Base-by-base conservation (phyloP, 92 coral and sea anemone genomes). In the Phenganax subtilis region DNA sequence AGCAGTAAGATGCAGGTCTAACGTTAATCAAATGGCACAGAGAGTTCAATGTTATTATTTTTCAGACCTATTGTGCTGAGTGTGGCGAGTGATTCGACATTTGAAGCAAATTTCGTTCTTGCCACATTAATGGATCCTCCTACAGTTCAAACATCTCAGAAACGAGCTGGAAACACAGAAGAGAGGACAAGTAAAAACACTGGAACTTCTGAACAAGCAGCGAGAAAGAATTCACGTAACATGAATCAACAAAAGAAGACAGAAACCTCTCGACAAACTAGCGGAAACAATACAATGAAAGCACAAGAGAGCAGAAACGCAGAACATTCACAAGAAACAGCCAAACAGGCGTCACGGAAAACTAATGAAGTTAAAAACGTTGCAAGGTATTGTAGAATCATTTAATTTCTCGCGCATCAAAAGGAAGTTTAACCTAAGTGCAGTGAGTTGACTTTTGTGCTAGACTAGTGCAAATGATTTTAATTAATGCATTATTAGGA, bases 41-140 rank as follows among this genome's bases (percentile, higher is more conserved):
- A 20, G 25, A 20, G 25, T 20, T 20, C 25, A 20, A 20, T 20
- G 25, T n/a, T 17, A n/a, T 29, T 28, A 29, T 73, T 57, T 81
- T 70, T 54, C 52, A 93, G 97, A 84, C 99, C 99, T 9, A 90
- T 96, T 67, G 99, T 96, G 65, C 90, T 96, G 83, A 90, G 99
- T 73, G 88, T 96, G 88, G 92, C 88, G 80, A 92, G 90, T 3
- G 97, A 96, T 81, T 76, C 96, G 3, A 88, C 97, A 0, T 96
- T 92, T 51, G 97, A 96, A 79, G 91, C 91, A 51, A 93, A 92
- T 84, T 96, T 96, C 86, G 99, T 96, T 9, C 91, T 96, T 52
- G 99, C 99, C 28, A 96, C 99, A 16, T 87, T 96, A 52, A 91
- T 90, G 15, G 97, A 96, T 81, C 89, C 89, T 37, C 82, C 83